Evolutionary conservation across 2,888 invertebrate genomes (phyloP).

Genomic region (Schrankia costaestrigalis): DNA sequence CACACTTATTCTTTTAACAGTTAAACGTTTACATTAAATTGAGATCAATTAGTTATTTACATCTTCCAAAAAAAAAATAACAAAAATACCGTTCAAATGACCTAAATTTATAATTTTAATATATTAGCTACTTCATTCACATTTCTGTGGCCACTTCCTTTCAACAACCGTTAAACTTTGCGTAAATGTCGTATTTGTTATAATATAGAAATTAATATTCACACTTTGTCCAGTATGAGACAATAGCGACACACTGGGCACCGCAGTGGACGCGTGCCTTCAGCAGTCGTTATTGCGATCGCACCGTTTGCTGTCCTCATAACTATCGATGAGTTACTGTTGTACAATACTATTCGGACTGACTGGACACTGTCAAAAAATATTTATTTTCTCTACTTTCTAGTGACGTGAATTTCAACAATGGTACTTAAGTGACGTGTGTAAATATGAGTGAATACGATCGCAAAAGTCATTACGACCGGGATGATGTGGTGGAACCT

Average conservation of each 20-base stretch:
- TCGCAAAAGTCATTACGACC: slow-evolving; percentile 57
- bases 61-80: too few relatives aligned
- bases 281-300: slow-evolving; percentile 64
- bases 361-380: slow-evolving; percentile 39
- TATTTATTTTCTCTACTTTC: slow-evolving; percentile 14
- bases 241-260: slow-evolving; percentile 58
- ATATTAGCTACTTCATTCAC: too few relatives aligned
- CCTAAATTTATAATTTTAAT: too few relatives aligned
- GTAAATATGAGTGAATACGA: slow-evolving; percentile 68
- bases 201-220: slow-evolving; percentile 61
- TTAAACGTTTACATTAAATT: too few relatives aligned
- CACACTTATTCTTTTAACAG: too few relatives aligned
- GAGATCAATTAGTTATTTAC: too few relatives aligned
- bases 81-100: too few relatives aligned
- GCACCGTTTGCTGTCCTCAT: slow-evolving; percentile 74
- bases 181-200: not conserved
- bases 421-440: slow-evolving; percentile 27
- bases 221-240: slow-evolving; percentile 62
- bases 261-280: slow-evolving; percentile 51
- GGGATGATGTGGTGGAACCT: slow-evolving; percentile 57
- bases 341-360: slow-evolving; percentile 54
- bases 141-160: too few relatives aligned
- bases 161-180: not conserved
- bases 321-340: slow-evolving; percentile 64
- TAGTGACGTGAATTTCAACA: slow-evolving; percentile 32